Base-by-base conservation (phyloP, 2,113 vertebrate genomes). In the Cyprinodon variegatus region DNA sequence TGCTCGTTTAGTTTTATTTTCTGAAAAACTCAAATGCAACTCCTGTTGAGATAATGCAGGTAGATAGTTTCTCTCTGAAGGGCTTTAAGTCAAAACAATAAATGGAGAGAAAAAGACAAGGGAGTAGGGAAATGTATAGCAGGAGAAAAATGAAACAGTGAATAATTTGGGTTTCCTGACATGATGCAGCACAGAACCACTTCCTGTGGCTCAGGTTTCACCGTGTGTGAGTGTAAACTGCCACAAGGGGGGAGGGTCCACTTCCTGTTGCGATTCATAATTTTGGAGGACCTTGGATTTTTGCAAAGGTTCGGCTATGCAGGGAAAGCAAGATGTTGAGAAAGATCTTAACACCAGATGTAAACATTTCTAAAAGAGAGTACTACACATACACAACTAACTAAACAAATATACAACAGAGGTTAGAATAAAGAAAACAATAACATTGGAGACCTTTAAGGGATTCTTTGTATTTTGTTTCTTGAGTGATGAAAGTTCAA, bases 181-280 rank as follows among this genome's bases (percentile, higher is more conserved):
- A 91, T 90, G 93, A 94, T 87, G 89, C 91, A 92, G 93, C 84
- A 86, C 95, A 95, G 95, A 92, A 91, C 94, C 90, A 92, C 92
- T 96, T 96, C 95, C 95, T 95, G 91, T 90, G 85, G 90, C 91
- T 96, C 94, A 77, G 83, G 92, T 96, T 96, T 94, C 94, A 93
- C 82, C 93, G 65, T 72, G 77, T 84, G 77, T 83, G 88, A 78
- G 87, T 78, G 88, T 83, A 84, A 83, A 77, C 82, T 75, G 77
- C 75, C 61, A n/a, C 57, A 57, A 53, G 62, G 86, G 86, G 79
- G 89, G 82, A 88, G 83, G 88, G 88, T 66, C 77, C 68, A 80
- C 87, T 89, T 91, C 83, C 90, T 90, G 84, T 66, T 53, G 75
- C 59, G 62, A 81, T 61, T 77, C 68, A 60, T 82, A 66, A 78